These are phyloP conservation scores for Ischnura elegans DNA, from an alignment of 2,888 invertebrate genomes.

Conservation along the genomic window DNA sequence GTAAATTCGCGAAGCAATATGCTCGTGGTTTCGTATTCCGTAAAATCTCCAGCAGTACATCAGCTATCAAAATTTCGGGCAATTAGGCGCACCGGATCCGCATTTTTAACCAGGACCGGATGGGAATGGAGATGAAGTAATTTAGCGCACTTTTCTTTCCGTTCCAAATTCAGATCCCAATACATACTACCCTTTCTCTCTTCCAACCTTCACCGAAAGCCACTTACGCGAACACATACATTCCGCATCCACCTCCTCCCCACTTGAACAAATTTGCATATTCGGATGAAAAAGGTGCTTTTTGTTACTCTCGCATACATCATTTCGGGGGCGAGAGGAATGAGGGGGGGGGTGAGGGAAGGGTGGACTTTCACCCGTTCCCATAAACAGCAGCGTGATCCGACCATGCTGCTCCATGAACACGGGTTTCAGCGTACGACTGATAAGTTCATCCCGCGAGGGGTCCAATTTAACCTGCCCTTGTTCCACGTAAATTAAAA, in stretches of 20 bases:
- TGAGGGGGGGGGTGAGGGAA: neutral
- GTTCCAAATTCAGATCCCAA: neutral
- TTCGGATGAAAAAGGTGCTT: slow-evolving; percentile 49
- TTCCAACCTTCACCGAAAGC: neutral
- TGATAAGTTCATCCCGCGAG: slow-evolving; percentile 67
- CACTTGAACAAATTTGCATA: slow-evolving; percentile 58
- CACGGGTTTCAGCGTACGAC: slow-evolving; percentile 64
- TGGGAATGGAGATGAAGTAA: slow-evolving; percentile 2
- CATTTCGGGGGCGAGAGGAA: slow-evolving; percentile 28
- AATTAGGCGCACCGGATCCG: slow-evolving; percentile 22
- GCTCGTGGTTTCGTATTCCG: neutral
- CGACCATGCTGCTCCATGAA: slow-evolving; percentile 55
- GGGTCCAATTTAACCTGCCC: slow-evolving; percentile 66
- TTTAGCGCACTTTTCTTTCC: slow-evolving; percentile 31
- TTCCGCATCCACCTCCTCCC: neutral
- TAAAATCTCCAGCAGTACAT: neutral
- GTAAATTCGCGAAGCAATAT: neutral
- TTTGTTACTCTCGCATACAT: slow-evolving; percentile 57
- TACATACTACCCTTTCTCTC: neutral
- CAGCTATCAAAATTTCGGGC: neutral
- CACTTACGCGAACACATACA: neutral
- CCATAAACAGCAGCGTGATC: slow-evolving; percentile 65
- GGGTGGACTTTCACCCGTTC: slow-evolving; percentile 49
- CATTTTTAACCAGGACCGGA: slow-evolving; percentile 42
- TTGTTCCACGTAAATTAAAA: slow-evolving; percentile 67